Evolutionary conservation across 2,113 vertebrate species (phyloP), one percentile per base, ranked within the genome.

Genomic region (Octodon degus): DNA sequence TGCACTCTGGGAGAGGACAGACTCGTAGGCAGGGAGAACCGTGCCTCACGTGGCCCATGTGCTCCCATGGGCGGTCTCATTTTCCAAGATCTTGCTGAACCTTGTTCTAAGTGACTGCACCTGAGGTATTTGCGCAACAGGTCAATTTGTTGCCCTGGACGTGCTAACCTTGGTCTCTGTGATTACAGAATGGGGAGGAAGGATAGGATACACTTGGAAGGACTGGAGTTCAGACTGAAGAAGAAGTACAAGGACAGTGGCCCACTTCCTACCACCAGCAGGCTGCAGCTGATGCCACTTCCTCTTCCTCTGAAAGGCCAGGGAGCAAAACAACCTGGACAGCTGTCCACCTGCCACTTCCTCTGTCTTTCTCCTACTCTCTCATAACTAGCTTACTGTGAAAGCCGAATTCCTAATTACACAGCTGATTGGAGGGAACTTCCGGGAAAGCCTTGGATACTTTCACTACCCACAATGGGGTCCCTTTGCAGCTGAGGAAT

Each of bases 331-430:
- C 16, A 62, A 37, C 24, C 24, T 3, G 3, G 32, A 72, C 3
- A 9, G 0, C 32, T 43, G 89, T 47, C 53, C 14, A 89, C 0
- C 7, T 62, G n/a, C 37, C 37, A 58, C 30, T 50, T 50, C 9
- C 50, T 25, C 79, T 62, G 6, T n/a, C 90, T 86, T 55, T 77
- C 24, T 47, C 27, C 10, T 30, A 34, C 43, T 83, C 6, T 32
- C 13, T 77, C 55, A 6, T 32, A 76, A 90, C 32, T 27, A 40
- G 70, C 34, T 92, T 60, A 74, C 14, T 32, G 76, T 92, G 37
- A 86, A 76, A 86, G 50, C 91, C 72, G 11, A 34, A 72, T 85
- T 93, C 25, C 70, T 90, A 80, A 53, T 24, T 47, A 87, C 58
- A 89, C 82, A 12, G 19, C 22, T 89, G 55, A 40, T 30, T 74